Evolutionary conservation across 2,797 vertebrate genomes (phyloP), one percentile per base, ranked within the genome.

Genomic region (Neosilurus hyrtlii): DNA sequence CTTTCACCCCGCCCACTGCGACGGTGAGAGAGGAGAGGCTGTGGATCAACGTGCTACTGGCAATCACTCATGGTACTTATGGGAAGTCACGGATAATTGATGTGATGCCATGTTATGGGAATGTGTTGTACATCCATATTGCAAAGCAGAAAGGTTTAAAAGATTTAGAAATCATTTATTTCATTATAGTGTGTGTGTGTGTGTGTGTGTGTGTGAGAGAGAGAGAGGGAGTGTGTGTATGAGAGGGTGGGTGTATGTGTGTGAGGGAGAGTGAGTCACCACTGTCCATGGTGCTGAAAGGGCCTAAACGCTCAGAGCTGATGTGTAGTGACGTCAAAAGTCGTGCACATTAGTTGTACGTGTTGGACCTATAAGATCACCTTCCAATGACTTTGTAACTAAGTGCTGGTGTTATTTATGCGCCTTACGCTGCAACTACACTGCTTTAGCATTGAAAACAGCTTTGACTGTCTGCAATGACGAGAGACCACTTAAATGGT

Each of bases 1-100:
- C n/a, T 30, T 86, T 82, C 4, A 91, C 92, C 91, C 93, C 94
- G 90, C 94, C 94, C 93, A 95, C 91, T 95, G 95, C 95, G 94
- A 94, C 90, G 87, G 77, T 71, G 37, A 62, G 90, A 79, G 75
- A 82, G 66, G 73, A 86, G 73, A 56, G 26, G 51, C 59, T 52
- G 61, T 56, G 43, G 79, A 77, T 82, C 35, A 26, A 9, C 70
- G 71, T 76, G 37, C 30, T 83, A 74, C 80, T 75, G 43, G 37
- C 74, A 72, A 56, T 63, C 63, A 59, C 30, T 56, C 35, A 22
- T n/a, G 14, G 12, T 65, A 9, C 59, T 82, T 65, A 82, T 65
- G 70, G 37, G 70, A 74, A 82, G 12, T 73, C 68, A 74, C 57
- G 12, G 18, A 63, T 65, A 82, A 63, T 20, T 65, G 80, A 62